These are phyloP conservation scores for Periplaneta americana DNA, from an alignment of 1,140 invertebrate species.

Conservation along the genomic window DNA sequence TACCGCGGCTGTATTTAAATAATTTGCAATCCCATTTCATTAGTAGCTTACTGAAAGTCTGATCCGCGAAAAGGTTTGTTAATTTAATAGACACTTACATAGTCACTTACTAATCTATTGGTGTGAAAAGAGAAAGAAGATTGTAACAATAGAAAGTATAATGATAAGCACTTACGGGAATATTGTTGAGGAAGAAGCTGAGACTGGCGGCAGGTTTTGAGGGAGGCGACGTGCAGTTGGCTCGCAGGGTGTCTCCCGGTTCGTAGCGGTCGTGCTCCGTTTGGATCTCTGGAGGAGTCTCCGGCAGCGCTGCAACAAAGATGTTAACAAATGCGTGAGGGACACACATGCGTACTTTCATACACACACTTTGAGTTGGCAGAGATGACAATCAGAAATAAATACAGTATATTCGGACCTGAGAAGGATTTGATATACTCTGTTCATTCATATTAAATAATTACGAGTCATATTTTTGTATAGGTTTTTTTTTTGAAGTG, in stretches of 20 bases:
- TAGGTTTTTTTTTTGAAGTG: too few species aligned
- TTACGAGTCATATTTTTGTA: too few species aligned
- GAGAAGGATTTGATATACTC: too few species aligned
- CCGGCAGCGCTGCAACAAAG: constrained; percentile 51
- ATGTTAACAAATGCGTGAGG: too few species aligned
- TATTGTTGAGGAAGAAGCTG: constrained; percentile 73
- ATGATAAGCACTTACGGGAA: constrained; percentile 49
- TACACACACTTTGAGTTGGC: too few species aligned
- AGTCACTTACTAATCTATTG: too few species aligned
- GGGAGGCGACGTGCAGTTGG: constrained; percentile 66
- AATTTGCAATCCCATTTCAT: background rate
- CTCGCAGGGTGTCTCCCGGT: constrained; percentile 62
- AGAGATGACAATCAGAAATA: too few species aligned
- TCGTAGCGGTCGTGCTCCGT: constrained; percentile 68
- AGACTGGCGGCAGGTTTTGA: constrained; percentile 72
- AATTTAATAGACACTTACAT: background rate
- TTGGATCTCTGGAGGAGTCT: constrained; percentile 53
- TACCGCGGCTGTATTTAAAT: too few species aligned
- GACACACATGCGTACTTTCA: too few species aligned
- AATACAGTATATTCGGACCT: too few species aligned
- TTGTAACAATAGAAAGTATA: background rate
- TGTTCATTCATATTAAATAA: too few species aligned
- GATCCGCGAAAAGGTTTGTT: background rate
- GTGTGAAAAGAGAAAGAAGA: background rate
- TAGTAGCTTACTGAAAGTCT: background rate